Percentiles rank a stretch among this genome's conserved stretches.
Evolutionary conservation across 1,140 invertebrate genomes (phyloP).

Genomic region (Neocloeon triangulifer): DNA sequence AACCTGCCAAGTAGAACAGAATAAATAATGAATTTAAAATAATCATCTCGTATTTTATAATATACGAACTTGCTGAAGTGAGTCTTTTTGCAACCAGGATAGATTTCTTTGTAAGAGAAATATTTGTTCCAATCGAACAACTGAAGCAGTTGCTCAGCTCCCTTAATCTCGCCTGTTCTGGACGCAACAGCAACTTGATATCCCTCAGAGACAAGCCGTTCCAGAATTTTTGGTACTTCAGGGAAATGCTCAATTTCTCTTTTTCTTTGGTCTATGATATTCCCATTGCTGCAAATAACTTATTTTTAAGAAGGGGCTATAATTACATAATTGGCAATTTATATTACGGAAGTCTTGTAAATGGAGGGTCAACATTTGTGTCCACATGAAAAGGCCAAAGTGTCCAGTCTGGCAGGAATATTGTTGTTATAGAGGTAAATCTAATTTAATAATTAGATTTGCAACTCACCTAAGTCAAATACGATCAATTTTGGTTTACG

Average conservation of each 20-base stretch:
- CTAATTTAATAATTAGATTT: conserved; percentile 3
- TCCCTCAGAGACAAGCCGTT: conserved; percentile 25
- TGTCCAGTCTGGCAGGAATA: conserved; percentile 39
- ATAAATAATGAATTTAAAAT: conserved; percentile 3
- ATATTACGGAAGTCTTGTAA: conserved; percentile 20
- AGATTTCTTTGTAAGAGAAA: conserved; percentile 48
- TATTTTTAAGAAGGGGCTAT: neutral
- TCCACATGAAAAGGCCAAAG: conserved; percentile 59
- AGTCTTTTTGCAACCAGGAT: conserved; percentile 41
- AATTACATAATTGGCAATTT: conserved; percentile 1
- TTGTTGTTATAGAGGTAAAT: neutral
- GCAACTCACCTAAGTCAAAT: conserved; percentile 27
- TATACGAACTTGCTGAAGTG: conserved; percentile 41
- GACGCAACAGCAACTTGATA: conserved; percentile 37
- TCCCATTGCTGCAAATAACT: conserved; percentile 18
- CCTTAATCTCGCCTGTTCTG: conserved; percentile 35
- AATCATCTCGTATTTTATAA: neutral
- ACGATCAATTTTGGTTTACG: conserved; percentile 23
- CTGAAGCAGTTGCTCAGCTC: conserved; percentile 37
- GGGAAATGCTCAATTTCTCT: conserved; percentile 27
- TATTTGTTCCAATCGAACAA: conserved; percentile 46
- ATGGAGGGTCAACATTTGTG: conserved; percentile 41
- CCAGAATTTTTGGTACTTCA: conserved; percentile 35
- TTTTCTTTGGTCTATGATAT: conserved; percentile 25
- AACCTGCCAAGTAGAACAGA: conserved; percentile 21